Percentiles rank a stretch among this genome's conserved stretches.
phyloP scores from a whole-genome alignment of 2,888 invertebrate genomes.

The Parnassius smintheus region DNA sequence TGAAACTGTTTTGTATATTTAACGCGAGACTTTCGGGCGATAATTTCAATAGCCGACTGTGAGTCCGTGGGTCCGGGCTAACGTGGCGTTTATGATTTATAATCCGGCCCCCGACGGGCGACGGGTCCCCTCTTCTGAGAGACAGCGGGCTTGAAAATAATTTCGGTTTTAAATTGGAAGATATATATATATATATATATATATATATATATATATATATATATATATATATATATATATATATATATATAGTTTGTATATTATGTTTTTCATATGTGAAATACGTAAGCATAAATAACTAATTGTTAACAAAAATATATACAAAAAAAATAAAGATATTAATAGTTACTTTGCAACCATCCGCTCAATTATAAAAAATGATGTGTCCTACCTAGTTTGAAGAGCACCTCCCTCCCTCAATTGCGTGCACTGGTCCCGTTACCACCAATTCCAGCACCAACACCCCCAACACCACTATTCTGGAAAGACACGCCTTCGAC shows the following conservation, averaged over 20 bases:
- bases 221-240: too few relatives aligned
- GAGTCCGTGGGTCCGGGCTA: constrained; percentile 55
- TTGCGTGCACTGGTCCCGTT: too few relatives aligned
- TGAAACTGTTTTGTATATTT: constrained; percentile 75
- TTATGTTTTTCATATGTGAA: background rate
- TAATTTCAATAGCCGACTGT: constrained; percentile 68
- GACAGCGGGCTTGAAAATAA: constrained; percentile 70
- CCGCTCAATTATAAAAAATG: too few relatives aligned
- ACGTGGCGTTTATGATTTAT: constrained; percentile 79
- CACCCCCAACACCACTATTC: too few relatives aligned
- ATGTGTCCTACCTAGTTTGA: too few relatives aligned
- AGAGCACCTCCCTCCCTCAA: too few relatives aligned
- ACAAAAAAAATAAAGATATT: background rate
- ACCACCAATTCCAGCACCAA: too few relatives aligned
- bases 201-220: too few relatives aligned
- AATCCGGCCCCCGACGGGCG: constrained; percentile 70
- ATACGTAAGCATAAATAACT: background rate
- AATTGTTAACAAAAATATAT: background rate
- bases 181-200: too few relatives aligned
- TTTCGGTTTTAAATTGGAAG: constrained; percentile 74
- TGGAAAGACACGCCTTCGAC: too few relatives aligned
- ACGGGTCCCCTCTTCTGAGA: constrained; percentile 65
- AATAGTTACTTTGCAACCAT: too few relatives aligned
- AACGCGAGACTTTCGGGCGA: constrained; percentile 65
- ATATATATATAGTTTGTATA: too few relatives aligned